phyloP scores from a whole-genome alignment of 2,797 vertebrate genomes.

The Halcyon smyrnensis region DNA sequence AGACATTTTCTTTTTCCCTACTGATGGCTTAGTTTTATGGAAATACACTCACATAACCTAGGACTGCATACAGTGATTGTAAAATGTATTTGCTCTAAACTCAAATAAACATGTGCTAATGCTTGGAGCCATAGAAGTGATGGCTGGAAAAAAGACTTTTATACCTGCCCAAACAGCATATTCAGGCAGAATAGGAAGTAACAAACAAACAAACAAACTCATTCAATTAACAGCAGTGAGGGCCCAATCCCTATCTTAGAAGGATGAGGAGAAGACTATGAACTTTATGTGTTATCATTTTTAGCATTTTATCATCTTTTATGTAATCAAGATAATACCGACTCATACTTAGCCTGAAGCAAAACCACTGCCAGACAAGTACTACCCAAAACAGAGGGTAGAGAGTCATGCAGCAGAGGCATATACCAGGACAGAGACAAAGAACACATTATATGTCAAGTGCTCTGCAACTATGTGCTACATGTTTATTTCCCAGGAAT shows the following conservation, averaged over 20 bases:
- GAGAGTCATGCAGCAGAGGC: background rate
- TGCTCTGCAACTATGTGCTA: background rate
- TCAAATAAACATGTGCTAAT: too few relatives aligned
- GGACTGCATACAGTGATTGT: too few relatives aligned
- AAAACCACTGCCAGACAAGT: background rate
- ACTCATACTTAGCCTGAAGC: background rate
- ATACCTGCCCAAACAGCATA: background rate
- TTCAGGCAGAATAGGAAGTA: background rate
- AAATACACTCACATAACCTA: too few relatives aligned
- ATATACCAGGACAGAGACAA: background rate
- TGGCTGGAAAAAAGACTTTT: background rate
- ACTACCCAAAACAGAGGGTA: background rate
- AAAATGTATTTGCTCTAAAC: too few relatives aligned
- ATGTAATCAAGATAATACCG: background rate
- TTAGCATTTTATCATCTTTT: background rate
- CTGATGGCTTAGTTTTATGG: too few relatives aligned
- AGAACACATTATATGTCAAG: background rate
- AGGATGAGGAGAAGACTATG: background rate
- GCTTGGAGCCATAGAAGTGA: too few relatives aligned
- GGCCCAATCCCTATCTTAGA: background rate
- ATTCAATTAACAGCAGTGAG: background rate
- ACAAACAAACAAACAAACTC: background rate
- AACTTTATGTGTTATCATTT: background rate
- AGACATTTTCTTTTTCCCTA: background rate
- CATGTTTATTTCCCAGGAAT: background rate